A percentile compares a stretch with the other conserved stretches of the same genome.
phyloP scores from a whole-genome alignment of 2,888 invertebrate species.

The Drosophila borealis region DNA sequence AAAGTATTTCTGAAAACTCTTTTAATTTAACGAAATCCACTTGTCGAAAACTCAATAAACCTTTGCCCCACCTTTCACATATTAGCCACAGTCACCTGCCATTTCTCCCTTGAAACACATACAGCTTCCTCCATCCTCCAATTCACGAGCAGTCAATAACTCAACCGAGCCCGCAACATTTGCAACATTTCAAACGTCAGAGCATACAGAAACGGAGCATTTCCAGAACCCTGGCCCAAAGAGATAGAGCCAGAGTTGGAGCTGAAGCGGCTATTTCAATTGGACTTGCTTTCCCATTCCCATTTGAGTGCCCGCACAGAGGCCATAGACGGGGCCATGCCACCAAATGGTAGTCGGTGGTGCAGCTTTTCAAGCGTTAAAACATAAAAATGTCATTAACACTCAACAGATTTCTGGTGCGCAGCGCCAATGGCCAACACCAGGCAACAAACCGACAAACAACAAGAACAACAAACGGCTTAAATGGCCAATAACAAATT shows the following conservation, averaged over 20 bases:
- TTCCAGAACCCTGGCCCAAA: conserved; percentile 1
- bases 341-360: conserved; percentile 49
- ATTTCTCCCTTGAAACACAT: conserved; percentile 18
- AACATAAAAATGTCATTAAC: conserved; percentile 79
- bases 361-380: conserved; percentile 75
- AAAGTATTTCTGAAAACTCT: background rate
- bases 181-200: conserved; percentile 53
- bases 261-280: conserved; percentile 54
- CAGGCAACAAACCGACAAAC: conserved; percentile 11
- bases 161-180: conserved; percentile 46
- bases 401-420: conserved; percentile 76
- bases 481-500: conserved; percentile 80
- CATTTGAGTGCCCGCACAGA: conserved; percentile 21
- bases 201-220: conserved; percentile 34
- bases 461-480: conserved; percentile 56
- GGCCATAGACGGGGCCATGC: conserved; percentile 37
- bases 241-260: conserved; percentile 6
- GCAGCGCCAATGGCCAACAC: conserved; percentile 57
- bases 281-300: conserved; percentile 60
- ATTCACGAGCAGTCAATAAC: conserved; percentile 48
- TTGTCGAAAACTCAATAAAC: conserved; percentile 24
- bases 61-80: conserved; percentile 53
- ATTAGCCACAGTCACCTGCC: conserved; percentile 21
- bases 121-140: conserved; percentile 6
- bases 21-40: conserved; percentile 41